Evolutionary conservation across 2,888 invertebrate species (phyloP), one percentile per base, ranked within the genome.

Genomic region (Formica aserva): DNA sequence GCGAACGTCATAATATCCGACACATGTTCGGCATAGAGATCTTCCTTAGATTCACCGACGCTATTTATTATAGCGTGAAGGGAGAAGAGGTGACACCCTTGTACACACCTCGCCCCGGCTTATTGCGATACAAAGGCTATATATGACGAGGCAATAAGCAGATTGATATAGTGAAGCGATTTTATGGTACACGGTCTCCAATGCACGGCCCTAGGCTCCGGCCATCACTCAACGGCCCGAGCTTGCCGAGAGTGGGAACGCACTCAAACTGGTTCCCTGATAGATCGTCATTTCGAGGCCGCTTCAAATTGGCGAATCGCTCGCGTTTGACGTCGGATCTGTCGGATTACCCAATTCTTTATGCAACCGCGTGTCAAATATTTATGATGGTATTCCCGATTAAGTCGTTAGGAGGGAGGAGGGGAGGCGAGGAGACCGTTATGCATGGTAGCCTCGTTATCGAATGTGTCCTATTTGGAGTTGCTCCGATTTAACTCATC

Each of bases 111-210:
- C 78, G 80, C 62, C 48, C 35, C 69, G 67, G 32, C 65, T 76
- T 75, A 75, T 87, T 86, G 75, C 74, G 32, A 32, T 67, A 63
- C 72, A 35, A 55, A 69, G 22, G 82, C 63, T 26, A 66, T 55
- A 82, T 75, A 85, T 66, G 72, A 67, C 89, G 63, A 87, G 76
- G 80, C 85, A 86, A 87, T 86, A 62, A 69, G 82, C 80, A 85
- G 91, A 91, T 91, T 89, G 91, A 91, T 91, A 89, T 83, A 91
- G 88, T 77, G 87, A 85, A 74, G 87, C 89, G 87, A 90, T 90
- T 91, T 88, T 78, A 85, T 81, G 88, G 84, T 91, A 91, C 90
- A 87, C 60, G 87, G 82, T 80, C 85, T 85, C 80, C 85, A 84
- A 86, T 86, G 87, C 85, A 72, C 78, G 71, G 83, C 69, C 85